Evolutionary conservation across 2,888 invertebrate genomes (phyloP), one percentile per base, ranked within the genome.

Genomic region (Phalangium opilio): DNA sequence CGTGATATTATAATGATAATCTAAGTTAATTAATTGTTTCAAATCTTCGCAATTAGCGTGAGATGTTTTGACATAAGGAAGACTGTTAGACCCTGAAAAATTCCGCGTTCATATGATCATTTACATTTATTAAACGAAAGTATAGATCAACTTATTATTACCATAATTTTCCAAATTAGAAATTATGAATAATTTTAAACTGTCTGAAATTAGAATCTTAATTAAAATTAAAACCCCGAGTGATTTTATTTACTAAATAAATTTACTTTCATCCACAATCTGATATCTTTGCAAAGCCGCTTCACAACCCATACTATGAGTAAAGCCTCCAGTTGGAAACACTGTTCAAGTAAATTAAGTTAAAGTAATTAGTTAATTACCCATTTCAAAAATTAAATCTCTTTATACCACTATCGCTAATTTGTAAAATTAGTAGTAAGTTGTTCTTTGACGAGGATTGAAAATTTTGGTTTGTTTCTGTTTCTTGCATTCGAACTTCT

Each of bases 271-370:
- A 15, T 17, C 35, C 38, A 15, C 27, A n/a, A 47, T 43, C 12
- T 21, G 17, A 38, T 21, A 18, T 32, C 35, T 18, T 21, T 47
- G 47, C 15, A 46, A 14, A 4, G 49, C 49, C 19, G 51, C 46
- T 47, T 51, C 51, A 38, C 42, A 34, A 10, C 51, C 51, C 44
- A 49, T 44, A 21, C 51, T 51, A 32, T 51, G 51, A 10, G 51
- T 46, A 43, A 51, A 51, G 21, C 51, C 51, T 3, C 51, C 51
- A n/a, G 46, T 45, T 38, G 51, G 51, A 49, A 49, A 51, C 18
- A 49, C 51, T 51, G 3, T 10, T 43, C 27, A 27, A 27, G 8
- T 7, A 27, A 27, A 27, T 27, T 4, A 27, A 27, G 8, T 27
- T 27, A 27, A 27, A 4, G 27, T 27, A n/a, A n/a, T n/a, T n/a